These are phyloP conservation scores for Uropsilus gracilis DNA, from an alignment of 2,113 vertebrate species.

Conservation along the genomic window DNA sequence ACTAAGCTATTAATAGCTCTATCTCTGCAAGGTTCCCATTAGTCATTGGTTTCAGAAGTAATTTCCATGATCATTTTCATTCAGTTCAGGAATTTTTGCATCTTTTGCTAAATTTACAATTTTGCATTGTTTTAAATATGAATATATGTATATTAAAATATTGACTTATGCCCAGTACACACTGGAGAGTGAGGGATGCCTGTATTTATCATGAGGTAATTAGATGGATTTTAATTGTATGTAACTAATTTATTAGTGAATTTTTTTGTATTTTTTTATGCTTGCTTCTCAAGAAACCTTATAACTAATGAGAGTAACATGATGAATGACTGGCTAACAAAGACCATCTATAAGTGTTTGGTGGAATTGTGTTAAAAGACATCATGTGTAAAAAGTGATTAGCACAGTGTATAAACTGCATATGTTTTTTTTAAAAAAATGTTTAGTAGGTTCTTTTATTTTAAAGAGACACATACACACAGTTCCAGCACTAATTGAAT, in stretches of 20 bases:
- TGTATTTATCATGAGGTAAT: neutral
- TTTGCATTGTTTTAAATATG: neutral
- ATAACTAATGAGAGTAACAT: neutral
- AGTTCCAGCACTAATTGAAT: neutral
- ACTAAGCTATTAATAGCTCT: neutral
- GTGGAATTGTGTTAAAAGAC: neutral
- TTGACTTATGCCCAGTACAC: neutral
- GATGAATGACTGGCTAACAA: neutral
- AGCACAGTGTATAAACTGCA: neutral
- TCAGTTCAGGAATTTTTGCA: neutral
- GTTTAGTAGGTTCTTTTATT: neutral
- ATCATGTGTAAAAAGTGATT: neutral
- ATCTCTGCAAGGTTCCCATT: neutral
- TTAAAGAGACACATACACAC: neutral
- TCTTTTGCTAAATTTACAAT: neutral
- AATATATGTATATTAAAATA: neutral
- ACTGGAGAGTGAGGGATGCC: neutral
- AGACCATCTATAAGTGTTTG: neutral
- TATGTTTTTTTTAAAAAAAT: neutral
- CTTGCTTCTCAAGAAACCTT: neutral
- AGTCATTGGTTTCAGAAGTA: slow-evolving; percentile 1
- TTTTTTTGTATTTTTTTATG: slow-evolving; percentile 29
- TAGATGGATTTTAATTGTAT: neutral
- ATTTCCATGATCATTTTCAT: slow-evolving; percentile 12
- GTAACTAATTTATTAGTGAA: neutral